Base-by-base conservation (phyloP, 1,140 invertebrate species). In the Drosophila parabipectinata region DNA sequence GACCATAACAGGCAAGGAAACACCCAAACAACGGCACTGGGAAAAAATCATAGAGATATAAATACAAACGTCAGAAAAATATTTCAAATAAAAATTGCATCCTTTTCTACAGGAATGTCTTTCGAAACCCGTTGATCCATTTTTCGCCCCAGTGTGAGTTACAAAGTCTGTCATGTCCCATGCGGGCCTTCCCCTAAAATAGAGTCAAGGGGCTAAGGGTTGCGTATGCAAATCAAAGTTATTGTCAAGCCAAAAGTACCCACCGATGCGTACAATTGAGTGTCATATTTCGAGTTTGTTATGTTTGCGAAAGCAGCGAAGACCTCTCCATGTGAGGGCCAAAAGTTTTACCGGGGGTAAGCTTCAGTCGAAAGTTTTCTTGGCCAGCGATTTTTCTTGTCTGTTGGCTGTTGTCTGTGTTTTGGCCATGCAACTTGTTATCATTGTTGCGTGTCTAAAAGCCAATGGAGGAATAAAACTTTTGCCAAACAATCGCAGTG, bases 391-490 rank as follows among this genome's bases (percentile, higher is more conserved):
- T 62, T 81, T 66, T 60, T 77, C 62, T 75, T 51, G 41, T 51
- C 34, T 37, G 9, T 8, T 37, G 34, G 8, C 32, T 32, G 8
- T 32, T 32, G 18, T 37, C 78, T 60, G 58, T 45, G 8, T 59
- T 59, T 66, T 77, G 75, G 64, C 34, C 63, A 75, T 75, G 71
- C 67, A 87, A 88, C 60, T 88, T 88, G 83, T 88, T 88, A 88
- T 88, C 83, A 88, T 88, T 88, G 83, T 89, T 88, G 84, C 72
- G 79, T 83, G 83, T 79, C 83, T 83, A 83, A 85, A 64, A 87
- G 82, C 82, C 82, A 85, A 85, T 85, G 66, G 61, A 88, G 83
- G 60, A 88, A 71, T 59, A 71, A 78, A 88, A 88, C 76, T 88
- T 88, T 88, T 54, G 50, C 77, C 64, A 77, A 88, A 72, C 62